A percentile compares a stretch with the other conserved stretches of the same genome.
These are phyloP conservation scores for Acutogordius australiensis DNA, from an alignment of 2,888 invertebrate species.

Conservation along the genomic window DNA sequence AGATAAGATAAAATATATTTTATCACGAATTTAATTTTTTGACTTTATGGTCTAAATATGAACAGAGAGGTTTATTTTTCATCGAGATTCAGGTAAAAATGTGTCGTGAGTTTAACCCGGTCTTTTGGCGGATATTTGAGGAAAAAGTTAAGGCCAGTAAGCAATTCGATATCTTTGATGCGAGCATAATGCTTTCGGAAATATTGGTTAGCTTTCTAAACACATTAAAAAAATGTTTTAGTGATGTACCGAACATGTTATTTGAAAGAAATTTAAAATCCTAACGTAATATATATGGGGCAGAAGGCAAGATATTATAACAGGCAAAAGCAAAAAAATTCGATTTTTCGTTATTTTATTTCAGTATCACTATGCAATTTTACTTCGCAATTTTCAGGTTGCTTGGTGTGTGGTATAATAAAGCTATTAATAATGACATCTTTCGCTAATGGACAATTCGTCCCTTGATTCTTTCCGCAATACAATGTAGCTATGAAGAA, in stretches of 20 bases:
- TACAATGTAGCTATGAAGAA: not conserved
- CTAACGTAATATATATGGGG: not conserved
- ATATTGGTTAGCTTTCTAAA: not conserved
- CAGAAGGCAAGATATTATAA: not conserved
- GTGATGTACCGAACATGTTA: not conserved
- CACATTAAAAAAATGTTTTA: not conserved
- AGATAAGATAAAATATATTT: too few relatives aligned
- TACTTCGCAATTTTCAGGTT: constrained; percentile 10
- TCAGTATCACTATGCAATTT: too few relatives aligned
- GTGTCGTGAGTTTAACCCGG: not conserved
- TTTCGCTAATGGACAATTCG: too few relatives aligned
- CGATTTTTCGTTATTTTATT: not conserved
- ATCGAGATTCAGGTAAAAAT: not conserved
- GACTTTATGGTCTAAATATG: too few relatives aligned
- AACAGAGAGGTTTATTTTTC: too few relatives aligned
- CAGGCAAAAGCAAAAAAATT: too few relatives aligned
- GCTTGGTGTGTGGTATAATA: not conserved
- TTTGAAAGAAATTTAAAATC: not conserved
- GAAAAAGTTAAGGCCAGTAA: constrained; percentile 9
- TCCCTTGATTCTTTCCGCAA: not conserved
- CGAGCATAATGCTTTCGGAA: not conserved
- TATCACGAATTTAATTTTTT: too few relatives aligned
- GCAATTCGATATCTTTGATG: constrained; percentile 4
- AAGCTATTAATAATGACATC: not conserved
- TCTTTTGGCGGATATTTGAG: not conserved